Conservation (phyloP, 2,888 invertebrate species). For the Macrosiphum euphorbiae region DNA sequence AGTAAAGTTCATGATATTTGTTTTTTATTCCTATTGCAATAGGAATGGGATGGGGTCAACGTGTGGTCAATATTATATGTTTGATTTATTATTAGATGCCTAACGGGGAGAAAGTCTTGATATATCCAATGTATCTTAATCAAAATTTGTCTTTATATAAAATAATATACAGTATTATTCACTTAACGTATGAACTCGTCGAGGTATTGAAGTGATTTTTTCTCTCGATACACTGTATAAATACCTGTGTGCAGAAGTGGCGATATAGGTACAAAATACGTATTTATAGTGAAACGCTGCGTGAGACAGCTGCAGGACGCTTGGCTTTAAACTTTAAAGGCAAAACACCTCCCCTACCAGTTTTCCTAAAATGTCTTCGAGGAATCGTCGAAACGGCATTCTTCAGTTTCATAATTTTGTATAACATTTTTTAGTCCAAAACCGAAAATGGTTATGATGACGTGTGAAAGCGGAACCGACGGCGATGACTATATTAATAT, state of each 20-base stretch:
- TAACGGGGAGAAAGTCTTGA: slow-evolving; percentile 53
- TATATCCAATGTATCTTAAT: slow-evolving; percentile 34
- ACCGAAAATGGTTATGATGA: not conserved
- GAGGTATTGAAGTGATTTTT: slow-evolving; percentile 38
- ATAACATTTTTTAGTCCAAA: not conserved
- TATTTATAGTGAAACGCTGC: slow-evolving; percentile 43
- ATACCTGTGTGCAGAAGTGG: not conserved
- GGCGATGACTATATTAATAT: not conserved
- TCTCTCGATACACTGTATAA: slow-evolving; percentile 11
- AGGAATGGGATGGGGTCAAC: not conserved
- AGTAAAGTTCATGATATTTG: not conserved
- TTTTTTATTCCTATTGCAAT: not conserved
- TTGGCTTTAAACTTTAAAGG: slow-evolving; percentile 39
- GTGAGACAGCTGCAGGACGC: not conserved
- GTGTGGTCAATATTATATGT: slow-evolving; percentile 38
- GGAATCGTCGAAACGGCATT: slow-evolving; percentile 7
- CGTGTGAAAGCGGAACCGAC: slow-evolving; percentile 27
- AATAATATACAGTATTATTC: slow-evolving; percentile 35
- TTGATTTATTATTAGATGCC: slow-evolving; percentile 42
- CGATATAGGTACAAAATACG: not conserved
- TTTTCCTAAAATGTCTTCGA: slow-evolving; percentile 56
- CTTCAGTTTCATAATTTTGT: slow-evolving; percentile 30
- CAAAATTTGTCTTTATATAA: slow-evolving; percentile 40
- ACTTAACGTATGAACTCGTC: slow-evolving; percentile 15
- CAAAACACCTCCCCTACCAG: slow-evolving; percentile 52